phyloP scores from a whole-genome alignment of 2,113 vertebrate species.

The Forbesichthys agassizii region DNA sequence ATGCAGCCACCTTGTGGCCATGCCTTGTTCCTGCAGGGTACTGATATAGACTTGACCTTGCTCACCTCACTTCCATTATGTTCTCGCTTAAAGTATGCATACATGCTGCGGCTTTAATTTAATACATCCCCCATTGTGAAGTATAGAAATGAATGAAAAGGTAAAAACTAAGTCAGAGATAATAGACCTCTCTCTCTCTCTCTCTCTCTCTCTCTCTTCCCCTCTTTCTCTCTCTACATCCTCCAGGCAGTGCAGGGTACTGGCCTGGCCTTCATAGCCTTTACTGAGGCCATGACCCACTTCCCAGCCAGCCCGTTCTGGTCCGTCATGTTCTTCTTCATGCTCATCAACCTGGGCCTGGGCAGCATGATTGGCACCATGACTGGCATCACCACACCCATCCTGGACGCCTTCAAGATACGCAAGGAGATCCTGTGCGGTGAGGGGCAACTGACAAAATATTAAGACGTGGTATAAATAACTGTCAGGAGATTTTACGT shows the following conservation, averaged over 20 bases:
- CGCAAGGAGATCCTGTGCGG: conserved; percentile 96
- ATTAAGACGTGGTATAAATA: neutral
- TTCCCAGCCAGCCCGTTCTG: conserved; percentile 95
- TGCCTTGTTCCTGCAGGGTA: too few species aligned
- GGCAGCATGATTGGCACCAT: conserved; percentile 99
- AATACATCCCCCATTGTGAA: too few species aligned
- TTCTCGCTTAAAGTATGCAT: too few species aligned
- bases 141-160: too few species aligned
- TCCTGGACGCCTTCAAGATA: conserved; percentile 96
- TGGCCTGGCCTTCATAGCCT: conserved; percentile 97
- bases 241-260: conserved; percentile 94
- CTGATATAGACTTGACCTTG: too few species aligned
- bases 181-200: neutral
- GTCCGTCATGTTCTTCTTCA: conserved; percentile 99
- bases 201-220: conserved; percentile 12
- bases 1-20: too few species aligned
- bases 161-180: too few species aligned
- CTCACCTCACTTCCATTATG: too few species aligned
- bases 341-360: conserved; percentile 97
- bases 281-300: conserved; percentile 99
- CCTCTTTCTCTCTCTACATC: neutral
- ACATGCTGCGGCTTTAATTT: too few species aligned
- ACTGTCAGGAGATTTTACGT: neutral
- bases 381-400: conserved; percentile 95
- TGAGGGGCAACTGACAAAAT: conserved; percentile 65